These are phyloP conservation scores for Tangachromis dhanisi DNA, from an alignment of 2,113 vertebrate genomes.

Conservation along the genomic window DNA sequence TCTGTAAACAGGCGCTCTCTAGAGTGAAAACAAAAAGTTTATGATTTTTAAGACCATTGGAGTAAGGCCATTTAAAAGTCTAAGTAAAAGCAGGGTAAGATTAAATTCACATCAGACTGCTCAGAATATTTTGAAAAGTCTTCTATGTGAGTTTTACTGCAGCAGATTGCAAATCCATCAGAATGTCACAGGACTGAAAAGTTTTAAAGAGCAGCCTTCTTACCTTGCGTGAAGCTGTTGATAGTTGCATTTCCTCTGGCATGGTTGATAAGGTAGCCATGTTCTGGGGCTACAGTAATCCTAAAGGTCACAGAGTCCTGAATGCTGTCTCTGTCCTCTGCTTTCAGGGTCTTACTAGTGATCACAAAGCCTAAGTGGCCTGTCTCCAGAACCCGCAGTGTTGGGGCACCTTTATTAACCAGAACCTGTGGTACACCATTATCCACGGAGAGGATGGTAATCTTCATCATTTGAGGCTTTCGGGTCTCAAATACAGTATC, in stretches of 20 bases:
- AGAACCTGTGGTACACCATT: constrained; percentile 82
- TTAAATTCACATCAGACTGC: background rate
- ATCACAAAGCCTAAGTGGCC: constrained; percentile 85
- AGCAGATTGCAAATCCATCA: background rate
- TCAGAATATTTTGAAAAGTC: background rate
- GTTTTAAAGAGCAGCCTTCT: background rate
- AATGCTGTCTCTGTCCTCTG: constrained; percentile 84
- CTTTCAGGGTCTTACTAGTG: constrained; percentile 86
- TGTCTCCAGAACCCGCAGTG: constrained; percentile 75
- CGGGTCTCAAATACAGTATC: constrained; percentile 85
- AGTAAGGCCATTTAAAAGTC: background rate
- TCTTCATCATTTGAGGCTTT: constrained; percentile 86
- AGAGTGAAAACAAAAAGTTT: constrained; percentile 18
- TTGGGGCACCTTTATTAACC: constrained; percentile 85
- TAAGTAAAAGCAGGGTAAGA: background rate
- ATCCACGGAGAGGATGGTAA: constrained; percentile 80
- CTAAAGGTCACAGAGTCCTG: constrained; percentile 75
- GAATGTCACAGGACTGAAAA: background rate
- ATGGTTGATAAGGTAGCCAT: constrained; percentile 87
- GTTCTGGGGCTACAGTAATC: constrained; percentile 74
- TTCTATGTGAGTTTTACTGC: background rate
- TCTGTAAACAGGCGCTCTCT: constrained; percentile 17
- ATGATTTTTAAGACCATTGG: background rate
- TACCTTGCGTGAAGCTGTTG: constrained; percentile 91
- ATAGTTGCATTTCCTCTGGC: constrained; percentile 86